These are phyloP conservation scores for Orchesellides sinensis DNA, from an alignment of 2,888 invertebrate species.

Conservation along the genomic window DNA sequence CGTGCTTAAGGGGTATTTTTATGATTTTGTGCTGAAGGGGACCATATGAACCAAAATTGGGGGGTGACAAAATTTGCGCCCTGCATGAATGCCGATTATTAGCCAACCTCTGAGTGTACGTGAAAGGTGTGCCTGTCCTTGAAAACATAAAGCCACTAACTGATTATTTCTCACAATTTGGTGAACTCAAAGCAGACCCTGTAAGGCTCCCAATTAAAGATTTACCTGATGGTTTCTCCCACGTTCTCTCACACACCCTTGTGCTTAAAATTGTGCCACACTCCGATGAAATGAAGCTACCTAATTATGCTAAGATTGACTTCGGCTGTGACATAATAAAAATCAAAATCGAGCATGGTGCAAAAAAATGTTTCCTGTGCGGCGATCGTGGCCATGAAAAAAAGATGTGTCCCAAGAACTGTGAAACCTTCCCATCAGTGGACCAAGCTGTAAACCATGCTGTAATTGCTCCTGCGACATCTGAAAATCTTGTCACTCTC, in stretches of 20 bases:
- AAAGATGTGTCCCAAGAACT: constrained; percentile 12
- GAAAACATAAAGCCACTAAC: not conserved
- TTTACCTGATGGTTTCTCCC: constrained; percentile 1
- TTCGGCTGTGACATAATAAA: constrained; percentile 26
- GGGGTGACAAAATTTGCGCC: no score
- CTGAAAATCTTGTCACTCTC: not conserved
- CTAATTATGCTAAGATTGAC: constrained; percentile 19
- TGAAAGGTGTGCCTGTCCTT: constrained; percentile 21
- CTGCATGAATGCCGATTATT: no score
- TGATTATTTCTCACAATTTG: not conserved
- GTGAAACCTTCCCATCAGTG: not conserved
- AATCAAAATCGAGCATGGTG: constrained; percentile 35
- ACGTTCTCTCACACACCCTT: constrained; percentile 9
- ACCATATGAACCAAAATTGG: no score
- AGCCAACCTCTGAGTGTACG: not conserved
- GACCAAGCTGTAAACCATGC: not conserved
- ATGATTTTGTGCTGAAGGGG: no score
- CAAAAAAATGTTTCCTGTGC: constrained; percentile 31
- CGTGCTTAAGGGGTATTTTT: no score
- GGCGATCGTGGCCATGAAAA: constrained; percentile 1
- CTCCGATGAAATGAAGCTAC: not conserved
- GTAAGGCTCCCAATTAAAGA: constrained; percentile 21
- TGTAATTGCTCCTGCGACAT: not conserved
- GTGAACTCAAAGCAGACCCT: not conserved
- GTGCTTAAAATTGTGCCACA: not conserved